phyloP scores from a whole-genome alignment of 2,888 invertebrate genomes.

The Xylota segnis region DNA sequence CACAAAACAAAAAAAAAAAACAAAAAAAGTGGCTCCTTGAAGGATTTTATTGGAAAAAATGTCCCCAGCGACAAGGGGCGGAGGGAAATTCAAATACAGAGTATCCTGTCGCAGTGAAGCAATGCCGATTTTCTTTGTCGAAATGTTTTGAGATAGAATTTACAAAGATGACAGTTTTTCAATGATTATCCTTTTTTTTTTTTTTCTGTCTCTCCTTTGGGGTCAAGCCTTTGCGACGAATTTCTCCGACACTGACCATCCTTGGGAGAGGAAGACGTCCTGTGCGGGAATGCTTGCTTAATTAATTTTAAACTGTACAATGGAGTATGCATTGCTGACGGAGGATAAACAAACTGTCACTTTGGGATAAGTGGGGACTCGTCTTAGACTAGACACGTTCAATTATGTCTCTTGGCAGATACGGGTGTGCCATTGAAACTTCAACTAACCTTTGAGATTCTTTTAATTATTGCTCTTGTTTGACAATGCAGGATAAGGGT shows the following conservation, averaged over 20 bases:
- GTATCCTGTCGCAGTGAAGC: not conserved
- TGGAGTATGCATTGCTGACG: not conserved
- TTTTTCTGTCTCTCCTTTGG: too few species aligned
- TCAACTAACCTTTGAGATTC: not conserved
- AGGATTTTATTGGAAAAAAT: constrained; percentile 7
- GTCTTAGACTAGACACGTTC: not conserved
- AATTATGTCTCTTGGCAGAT: not conserved
- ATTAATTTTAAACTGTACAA: not conserved
- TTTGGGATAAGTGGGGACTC: not conserved
- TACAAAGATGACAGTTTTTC: not conserved
- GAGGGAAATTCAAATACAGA: not conserved
- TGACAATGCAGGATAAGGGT: too few species aligned
- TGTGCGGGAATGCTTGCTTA: not conserved
- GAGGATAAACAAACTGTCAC: constrained; percentile 4
- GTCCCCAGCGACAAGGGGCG: not conserved
- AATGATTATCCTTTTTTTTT: not conserved
- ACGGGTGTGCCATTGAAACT: not conserved
- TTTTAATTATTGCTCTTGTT: not conserved
- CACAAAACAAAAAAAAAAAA: too few species aligned
- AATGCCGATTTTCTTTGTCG: not conserved
- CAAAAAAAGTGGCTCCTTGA: not conserved
- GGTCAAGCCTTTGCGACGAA: not conserved
- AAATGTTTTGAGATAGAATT: not conserved
- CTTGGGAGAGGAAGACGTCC: not conserved
- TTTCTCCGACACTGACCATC: not conserved